These are phyloP conservation scores for Myrmecobius fasciatus DNA, from an alignment of 2,113 vertebrate genomes.

Conservation along the genomic window DNA sequence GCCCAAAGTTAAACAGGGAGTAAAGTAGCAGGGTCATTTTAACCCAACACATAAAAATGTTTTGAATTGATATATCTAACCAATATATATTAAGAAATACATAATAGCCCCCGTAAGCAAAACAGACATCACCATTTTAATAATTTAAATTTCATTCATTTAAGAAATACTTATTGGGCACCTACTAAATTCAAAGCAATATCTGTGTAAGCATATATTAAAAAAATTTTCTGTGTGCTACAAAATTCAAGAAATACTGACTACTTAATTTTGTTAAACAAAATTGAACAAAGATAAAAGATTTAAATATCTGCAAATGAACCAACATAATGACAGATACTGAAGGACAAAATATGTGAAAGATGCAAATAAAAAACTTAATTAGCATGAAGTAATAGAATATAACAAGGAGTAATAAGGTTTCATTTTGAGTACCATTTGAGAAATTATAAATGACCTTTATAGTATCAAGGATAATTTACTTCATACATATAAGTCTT, in stretches of 20 bases:
- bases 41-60: background rate
- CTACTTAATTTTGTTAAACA: background rate
- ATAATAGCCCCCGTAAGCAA: background rate
- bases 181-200: background rate
- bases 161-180: background rate
- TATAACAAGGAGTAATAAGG: constrained; percentile 25
- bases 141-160: background rate
- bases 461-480: constrained; percentile 3
- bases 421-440: constrained; percentile 36
- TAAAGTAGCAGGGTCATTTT: background rate
- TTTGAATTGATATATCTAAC: background rate
- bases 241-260: background rate
- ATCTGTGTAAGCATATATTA: background rate
- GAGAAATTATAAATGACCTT: constrained; percentile 21
- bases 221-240: background rate
- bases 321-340: background rate
- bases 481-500: constrained; percentile 18
- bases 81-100: background rate
- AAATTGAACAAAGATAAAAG: background rate
- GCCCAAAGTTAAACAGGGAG: background rate
- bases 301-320: background rate
- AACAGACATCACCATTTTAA: background rate
- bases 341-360: background rate
- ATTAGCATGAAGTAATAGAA: constrained; percentile 34
- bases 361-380: constrained; percentile 41